Base-by-base conservation (phyloP, 2,888 invertebrate genomes). In the Nomada ferruginata region DNA sequence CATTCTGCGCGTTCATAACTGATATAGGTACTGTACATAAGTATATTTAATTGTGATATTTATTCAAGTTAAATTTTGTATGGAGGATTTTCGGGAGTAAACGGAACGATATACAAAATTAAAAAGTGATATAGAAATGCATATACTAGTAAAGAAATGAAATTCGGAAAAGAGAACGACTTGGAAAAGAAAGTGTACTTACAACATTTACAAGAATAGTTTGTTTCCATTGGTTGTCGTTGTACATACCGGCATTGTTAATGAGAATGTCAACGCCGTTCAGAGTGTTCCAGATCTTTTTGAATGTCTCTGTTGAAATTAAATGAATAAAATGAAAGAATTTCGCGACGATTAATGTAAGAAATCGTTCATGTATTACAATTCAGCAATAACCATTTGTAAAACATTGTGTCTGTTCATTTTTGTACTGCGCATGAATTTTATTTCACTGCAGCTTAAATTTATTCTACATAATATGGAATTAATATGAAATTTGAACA, bases 161-260 rank as follows among this genome's bases (percentile, higher is more conserved):
- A 36, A 7, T 7, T 36, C 7, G 7, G 9, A 36, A 36, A 36
- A 7, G 36, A 36, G 7, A 36, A 36, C 7, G 7, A 36, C 36
- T 7, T 36, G 36, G 7, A 1, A 36, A 7, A 7, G 36, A 36
- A 7, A 61, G 52, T 63, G 20, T 42, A 88, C 95, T 95, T 94
- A 96, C 96, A 94, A 97, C 94, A 92, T 97, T 97, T 2, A 97
- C 96, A 85, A 96, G 96, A n/a, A 97, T 95, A 93, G 96, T 96
- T 18, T 96, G 93, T 90, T 96, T 96, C 96, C 96, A 96, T 88
- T 96, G 95, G 77, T 95, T 94, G 89, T 97, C 97, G 90, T 96
- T 96, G 94, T 96, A 95, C 53, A 97, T 95, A 2, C 97, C 97
- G 7, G 97, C 97, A 92, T 97, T 97, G 93, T 97, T 97, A 75